Evolutionary conservation across 2,888 invertebrate species (phyloP), one percentile per base, ranked within the genome.

Genomic region (Boloria selene): DNA sequence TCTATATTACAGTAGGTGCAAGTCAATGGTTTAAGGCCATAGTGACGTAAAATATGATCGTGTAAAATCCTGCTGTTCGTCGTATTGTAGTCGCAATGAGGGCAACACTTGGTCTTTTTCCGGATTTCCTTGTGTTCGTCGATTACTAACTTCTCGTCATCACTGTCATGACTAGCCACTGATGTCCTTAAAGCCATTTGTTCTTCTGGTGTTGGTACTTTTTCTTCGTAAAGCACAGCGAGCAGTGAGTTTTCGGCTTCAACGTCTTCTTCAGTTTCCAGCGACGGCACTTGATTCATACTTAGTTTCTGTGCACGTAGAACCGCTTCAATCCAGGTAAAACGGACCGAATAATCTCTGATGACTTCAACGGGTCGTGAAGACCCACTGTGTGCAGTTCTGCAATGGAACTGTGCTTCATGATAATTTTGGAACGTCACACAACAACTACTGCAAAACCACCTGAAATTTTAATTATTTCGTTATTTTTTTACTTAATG

Each of bases 41-140:
- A 93, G 75, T 94, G 94, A 3, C 83, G 77, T 44, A 87, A 75
- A 6, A 88, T 75, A 73, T 94, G 94, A 52, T 82, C 79, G 16
- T 79, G 80, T n/a, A 91, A 60, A 14, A 77, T 74, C 16, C 74
- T 73, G 5, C 65, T 51, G 54, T 78, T 71, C 61, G 71, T 75
- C 0, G 73, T 68, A 0, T 58, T 63, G 65, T 75, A 83, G 0
- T 73, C 68, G 73, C 93, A 93, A 70, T 81, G 74, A 0, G 77
- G 77, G 65, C 93, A 93, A 5, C 73, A 66, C 26, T 69, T 71
- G 0, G 51, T 4, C 31, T 50, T 13, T 67, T 54, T 73, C 58
- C 66, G 73, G 0, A 45, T 63, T 13, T 70, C 69, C 2, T 69
- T 17, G 0, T 70, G 67, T 60, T 87, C 87, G 68, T 83, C 85